phyloP scores from a whole-genome alignment of 92 coral and sea anemone species.

The Parazoanthus darwini region DNA sequence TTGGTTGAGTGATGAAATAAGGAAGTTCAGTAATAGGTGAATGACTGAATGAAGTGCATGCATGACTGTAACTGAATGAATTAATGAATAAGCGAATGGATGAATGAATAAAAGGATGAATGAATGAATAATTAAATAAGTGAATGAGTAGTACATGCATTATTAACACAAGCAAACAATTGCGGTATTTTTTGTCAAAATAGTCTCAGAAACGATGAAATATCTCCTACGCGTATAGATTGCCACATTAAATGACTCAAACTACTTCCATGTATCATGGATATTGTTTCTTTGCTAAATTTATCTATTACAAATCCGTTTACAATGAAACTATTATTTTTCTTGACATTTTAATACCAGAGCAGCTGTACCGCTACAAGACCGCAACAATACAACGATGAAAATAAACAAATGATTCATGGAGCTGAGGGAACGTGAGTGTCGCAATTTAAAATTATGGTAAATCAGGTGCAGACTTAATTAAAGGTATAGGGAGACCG shows the following conservation, averaged over 20 bases:
- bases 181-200: too few species aligned
- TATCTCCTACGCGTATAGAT: too few species aligned
- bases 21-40: not conserved
- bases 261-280: not conserved
- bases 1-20: too few species aligned
- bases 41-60: not conserved
- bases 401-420: not conserved
- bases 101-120: not conserved
- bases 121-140: too few species aligned
- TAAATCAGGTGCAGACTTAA: too few species aligned
- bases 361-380: not conserved
- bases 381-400: not conserved
- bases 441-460: too few species aligned
- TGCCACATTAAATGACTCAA: not conserved
- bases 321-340: too few species aligned
- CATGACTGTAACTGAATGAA: not conserved
- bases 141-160: not conserved
- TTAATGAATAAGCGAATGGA: not conserved
- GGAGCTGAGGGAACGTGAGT: not conserved
- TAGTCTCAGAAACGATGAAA: too few species aligned
- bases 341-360: too few species aligned
- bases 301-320: too few species aligned
- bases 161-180: too few species aligned
- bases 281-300: too few species aligned
- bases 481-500: not conserved